phyloP scores from a whole-genome alignment of 2,113 vertebrate species.

The Anoplopoma fimbria region DNA sequence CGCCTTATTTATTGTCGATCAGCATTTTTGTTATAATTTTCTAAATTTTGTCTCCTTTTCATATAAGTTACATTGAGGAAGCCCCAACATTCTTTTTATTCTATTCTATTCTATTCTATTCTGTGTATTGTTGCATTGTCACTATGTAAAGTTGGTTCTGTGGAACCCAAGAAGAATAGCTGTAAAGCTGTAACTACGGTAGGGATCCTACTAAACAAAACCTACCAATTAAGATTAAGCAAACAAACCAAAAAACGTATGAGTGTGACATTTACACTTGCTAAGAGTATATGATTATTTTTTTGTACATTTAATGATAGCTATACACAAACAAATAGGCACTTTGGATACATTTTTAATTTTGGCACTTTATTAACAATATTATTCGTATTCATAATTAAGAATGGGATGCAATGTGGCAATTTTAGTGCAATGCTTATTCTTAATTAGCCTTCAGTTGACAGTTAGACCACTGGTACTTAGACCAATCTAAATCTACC shows the following conservation, averaged over 20 bases:
- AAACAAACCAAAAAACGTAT: no score
- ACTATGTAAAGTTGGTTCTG: neutral
- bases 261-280: neutral
- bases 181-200: neutral
- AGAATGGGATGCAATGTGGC: neutral
- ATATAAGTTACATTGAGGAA: no score
- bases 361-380: neutral
- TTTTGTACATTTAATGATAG: neutral
- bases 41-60: no score
- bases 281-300: neutral
- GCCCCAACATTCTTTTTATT: no score
- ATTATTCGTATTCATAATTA: neutral
- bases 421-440: neutral
- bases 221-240: neutral
- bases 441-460: neutral
- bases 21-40: no score
- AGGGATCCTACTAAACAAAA: neutral
- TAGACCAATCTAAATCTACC: no score
- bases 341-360: neutral
- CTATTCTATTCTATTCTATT: no score
- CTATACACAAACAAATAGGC: neutral
- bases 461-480: neutral
- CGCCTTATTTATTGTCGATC: no score
- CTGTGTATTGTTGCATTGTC: neutral
- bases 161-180: neutral